These are phyloP conservation scores for Pogonomyrmex barbatus DNA, from an alignment of 1,140 invertebrate species.

Conservation along the genomic window DNA sequence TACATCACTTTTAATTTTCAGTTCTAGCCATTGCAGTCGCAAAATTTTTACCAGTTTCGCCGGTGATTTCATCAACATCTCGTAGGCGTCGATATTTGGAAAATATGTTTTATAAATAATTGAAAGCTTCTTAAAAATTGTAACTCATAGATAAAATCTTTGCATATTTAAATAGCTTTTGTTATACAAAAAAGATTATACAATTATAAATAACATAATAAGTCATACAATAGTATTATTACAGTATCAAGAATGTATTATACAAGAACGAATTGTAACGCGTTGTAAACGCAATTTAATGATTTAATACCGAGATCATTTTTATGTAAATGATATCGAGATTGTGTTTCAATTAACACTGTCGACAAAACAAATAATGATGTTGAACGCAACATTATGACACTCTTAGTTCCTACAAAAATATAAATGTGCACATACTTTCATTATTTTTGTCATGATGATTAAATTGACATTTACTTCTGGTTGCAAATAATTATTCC, in stretches of 20 bases:
- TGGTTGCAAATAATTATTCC: background rate
- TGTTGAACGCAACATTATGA: constrained; percentile 14
- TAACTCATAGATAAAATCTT: background rate
- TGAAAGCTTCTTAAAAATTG: background rate
- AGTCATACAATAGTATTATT: constrained; percentile 27
- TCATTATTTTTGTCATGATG: constrained; percentile 58
- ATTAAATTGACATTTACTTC: constrained; percentile 16
- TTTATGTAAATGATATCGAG: background rate
- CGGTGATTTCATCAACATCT: background rate
- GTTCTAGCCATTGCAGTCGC: background rate
- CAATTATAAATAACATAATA: background rate
- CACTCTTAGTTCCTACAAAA: constrained; percentile 18
- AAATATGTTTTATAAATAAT: background rate
- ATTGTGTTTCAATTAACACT: background rate
- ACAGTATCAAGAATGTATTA: background rate
- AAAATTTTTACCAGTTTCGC: background rate
- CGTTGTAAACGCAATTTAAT: background rate
- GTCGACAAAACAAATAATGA: background rate
- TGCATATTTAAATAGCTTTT: background rate
- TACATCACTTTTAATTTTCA: background rate
- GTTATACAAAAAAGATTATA: background rate
- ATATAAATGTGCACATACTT: constrained; percentile 45
- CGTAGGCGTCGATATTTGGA: background rate
- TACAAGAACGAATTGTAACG: background rate
- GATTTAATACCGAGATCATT: background rate